Evolutionary conservation across 2,888 invertebrate genomes (phyloP), one percentile per base, ranked within the genome.

Genomic region (Eledona agricola): DNA sequence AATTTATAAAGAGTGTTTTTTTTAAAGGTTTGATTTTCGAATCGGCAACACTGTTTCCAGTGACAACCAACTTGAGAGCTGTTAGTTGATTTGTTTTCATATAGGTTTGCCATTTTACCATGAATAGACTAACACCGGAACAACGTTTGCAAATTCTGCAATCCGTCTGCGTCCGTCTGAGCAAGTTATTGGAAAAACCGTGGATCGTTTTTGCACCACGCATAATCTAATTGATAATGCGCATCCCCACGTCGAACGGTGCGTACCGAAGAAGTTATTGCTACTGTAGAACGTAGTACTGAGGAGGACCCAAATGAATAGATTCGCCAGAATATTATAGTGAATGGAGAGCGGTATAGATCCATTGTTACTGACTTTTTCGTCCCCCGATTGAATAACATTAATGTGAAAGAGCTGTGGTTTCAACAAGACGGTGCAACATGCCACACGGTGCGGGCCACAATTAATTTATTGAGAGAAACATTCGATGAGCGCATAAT

Each of bases 131-230:
- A 4, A 19, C 20, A n/a, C 20, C 20, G 4, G 20, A 19, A 19
- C 43, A 58, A 59, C 51, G 51, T 40, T 55, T 55, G 26, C 58
- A 50, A 59, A 60, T 60, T 50, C 53, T 57, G 34, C 20, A 65
- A 65, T 13, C 20, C 52, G 49, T 55, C 51, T 63, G 40, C 49
- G 59, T 49, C 56, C 45, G 58, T 60, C 40, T 5, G 57, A 58
- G 42, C 61, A 51, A 31, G 1, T 65, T 38, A 63, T 66, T 63
- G 60, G 60, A 51, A n/a, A 38, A 58, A 60, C 60, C n/a, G 53
- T 65, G 59, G 51, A 58, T 13, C 58, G 59, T 54, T 66, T 65
- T 66, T 60, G 60, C 53, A 63, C 59, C 51, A 65, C 55, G 40
- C 29, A 40, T 51, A 57, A 51, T 64, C 35, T 62, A 40, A 32